These are phyloP conservation scores for Ennomos fuscantarius DNA, from an alignment of 2,888 invertebrate genomes.

Conservation along the genomic window DNA sequence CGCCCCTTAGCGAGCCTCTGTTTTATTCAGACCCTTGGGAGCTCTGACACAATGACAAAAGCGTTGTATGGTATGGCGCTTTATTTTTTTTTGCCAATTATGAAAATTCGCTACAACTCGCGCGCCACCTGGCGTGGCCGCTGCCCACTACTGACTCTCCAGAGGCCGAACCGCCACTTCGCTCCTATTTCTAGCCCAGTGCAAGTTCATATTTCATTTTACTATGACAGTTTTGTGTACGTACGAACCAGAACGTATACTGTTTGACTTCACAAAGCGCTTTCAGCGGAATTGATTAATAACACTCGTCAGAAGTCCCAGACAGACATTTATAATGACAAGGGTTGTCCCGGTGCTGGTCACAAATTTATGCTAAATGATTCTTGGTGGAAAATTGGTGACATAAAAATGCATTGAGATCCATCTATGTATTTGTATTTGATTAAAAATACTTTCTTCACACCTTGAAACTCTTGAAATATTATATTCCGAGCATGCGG, in stretches of 20 bases:
- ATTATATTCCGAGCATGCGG: constrained; percentile 35
- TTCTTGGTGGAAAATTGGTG: constrained; percentile 17
- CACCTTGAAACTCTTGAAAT: constrained; percentile 17
- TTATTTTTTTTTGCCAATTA: constrained; percentile 72
- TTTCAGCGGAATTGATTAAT: constrained; percentile 30
- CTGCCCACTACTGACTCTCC: constrained; percentile 34
- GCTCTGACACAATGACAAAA: constrained; percentile 73
- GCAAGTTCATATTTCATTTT: constrained; percentile 70
- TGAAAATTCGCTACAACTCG: constrained; percentile 67
- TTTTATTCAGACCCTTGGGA: constrained; percentile 78
- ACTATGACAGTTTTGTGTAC: constrained; percentile 30
- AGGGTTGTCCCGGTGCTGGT: constrained; percentile 46
- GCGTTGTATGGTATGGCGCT: constrained; percentile 70
- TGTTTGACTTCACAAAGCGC: constrained; percentile 13
- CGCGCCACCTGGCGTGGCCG: constrained; percentile 64
- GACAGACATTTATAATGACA: constrained; percentile 57
- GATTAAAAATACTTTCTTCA: constrained; percentile 31
- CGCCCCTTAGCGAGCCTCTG: constrained; percentile 66
- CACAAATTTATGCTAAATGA: constrained; percentile 41
- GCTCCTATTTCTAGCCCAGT: constrained; percentile 55
- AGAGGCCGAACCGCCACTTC: constrained; percentile 48
- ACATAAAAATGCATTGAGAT: constrained; percentile 33
- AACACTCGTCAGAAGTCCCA: constrained; percentile 40
- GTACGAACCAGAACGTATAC: constrained; percentile 1
- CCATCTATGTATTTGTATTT: constrained; percentile 10